Evolutionary conservation across 2,888 invertebrate genomes (phyloP).

Genomic region (Polydesmus complanatus): DNA sequence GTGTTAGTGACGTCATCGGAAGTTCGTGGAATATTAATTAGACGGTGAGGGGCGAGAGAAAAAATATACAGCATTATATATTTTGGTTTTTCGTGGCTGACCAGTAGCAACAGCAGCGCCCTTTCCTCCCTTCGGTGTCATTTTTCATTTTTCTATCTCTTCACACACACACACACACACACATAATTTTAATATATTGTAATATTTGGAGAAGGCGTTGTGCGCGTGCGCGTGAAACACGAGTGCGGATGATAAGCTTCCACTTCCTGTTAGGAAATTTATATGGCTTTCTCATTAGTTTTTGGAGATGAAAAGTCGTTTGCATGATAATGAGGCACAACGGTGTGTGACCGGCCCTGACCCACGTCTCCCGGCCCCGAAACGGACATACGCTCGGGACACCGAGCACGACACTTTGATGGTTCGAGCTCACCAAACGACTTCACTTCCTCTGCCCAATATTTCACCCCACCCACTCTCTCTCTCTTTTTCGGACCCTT

Average conservation of each 20-base stretch:
- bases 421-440: no score
- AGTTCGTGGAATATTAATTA: no score
- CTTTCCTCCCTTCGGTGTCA: not conserved
- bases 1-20: no score
- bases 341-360: no score
- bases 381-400: no score
- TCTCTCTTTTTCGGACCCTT: not conserved
- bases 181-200: not conserved
- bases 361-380: no score
- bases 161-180: no score
- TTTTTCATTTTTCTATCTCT: not conserved
- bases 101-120: no score
- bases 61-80: no score
- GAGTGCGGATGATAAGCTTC: not conserved
- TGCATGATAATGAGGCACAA: not conserved
- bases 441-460: not conserved
- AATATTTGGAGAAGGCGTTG: not conserved
- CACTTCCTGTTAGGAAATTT: not conserved
- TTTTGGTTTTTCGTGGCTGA: no score
- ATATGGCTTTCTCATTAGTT: not conserved
- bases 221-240: not conserved
- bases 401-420: no score
- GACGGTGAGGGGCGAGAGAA: no score
- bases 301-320: not conserved
- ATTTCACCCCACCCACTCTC: not conserved